These are phyloP conservation scores for Tetragonula carbonaria DNA, from an alignment of 2,888 invertebrate genomes.

Conservation along the genomic window DNA sequence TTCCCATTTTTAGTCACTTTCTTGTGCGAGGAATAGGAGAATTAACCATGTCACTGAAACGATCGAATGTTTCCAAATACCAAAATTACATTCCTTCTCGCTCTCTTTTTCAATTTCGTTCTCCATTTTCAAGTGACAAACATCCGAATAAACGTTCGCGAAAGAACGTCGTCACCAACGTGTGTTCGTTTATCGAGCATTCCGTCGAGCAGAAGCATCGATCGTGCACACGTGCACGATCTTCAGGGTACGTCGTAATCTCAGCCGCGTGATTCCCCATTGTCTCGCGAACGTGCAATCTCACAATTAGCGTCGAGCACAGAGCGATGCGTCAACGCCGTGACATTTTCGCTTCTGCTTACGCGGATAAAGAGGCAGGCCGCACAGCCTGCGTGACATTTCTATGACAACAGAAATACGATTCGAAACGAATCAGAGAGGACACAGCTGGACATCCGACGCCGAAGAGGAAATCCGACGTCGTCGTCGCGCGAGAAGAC, in stretches of 20 bases:
- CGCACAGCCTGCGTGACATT: constrained; percentile 60
- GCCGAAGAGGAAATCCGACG: constrained; percentile 36
- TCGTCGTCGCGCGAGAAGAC: constrained; percentile 9
- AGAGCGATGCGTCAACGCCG: constrained; percentile 33
- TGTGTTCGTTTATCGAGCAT: no score
- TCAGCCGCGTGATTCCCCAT: constrained; percentile 8
- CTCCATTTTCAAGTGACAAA: no score
- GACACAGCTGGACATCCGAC: constrained; percentile 17
- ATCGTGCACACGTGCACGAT: constrained; percentile 35
- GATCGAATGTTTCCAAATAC: no score
- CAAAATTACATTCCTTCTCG: no score
- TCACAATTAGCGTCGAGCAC: constrained; percentile 1
- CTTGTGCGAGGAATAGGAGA: no score
- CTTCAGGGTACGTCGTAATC: constrained; percentile 10
- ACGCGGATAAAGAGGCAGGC: neutral
- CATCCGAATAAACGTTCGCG: no score
- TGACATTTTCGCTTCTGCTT: constrained; percentile 53
- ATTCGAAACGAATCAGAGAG: constrained; percentile 43
- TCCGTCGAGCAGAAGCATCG: constrained; percentile 1
- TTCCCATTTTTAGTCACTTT: no score
- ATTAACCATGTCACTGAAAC: no score
- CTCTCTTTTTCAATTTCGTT: no score
- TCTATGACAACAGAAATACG: constrained; percentile 68
- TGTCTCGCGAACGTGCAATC: constrained; percentile 43
- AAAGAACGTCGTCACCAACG: no score